Base-by-base conservation (phyloP, 2,888 invertebrate genomes). In the Schrankia costaestrigalis region DNA sequence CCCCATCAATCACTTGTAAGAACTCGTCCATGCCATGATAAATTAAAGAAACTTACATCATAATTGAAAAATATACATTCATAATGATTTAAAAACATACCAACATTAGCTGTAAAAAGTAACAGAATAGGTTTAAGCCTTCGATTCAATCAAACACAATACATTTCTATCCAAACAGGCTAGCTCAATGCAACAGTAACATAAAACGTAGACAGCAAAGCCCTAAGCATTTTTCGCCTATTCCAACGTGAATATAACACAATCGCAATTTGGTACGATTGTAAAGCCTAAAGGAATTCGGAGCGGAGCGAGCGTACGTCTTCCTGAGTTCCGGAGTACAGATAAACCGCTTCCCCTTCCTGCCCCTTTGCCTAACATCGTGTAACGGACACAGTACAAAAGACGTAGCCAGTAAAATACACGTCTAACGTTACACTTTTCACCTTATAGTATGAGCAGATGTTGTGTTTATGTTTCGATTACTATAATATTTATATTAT, bases 341-440 rank as follows among this genome's bases (percentile, higher is more conserved):
- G 86, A 86, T 84, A 86, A 83, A 86, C 85, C 78, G 80, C 82
- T 84, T 86, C 86, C 86, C 40, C 44, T 86, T 86, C 86, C 86
- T 78, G 82, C 74, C 78, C 81, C 77, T 82, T 85, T 80, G 77
- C 78, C 76, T 77, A 74, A 76, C 82, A 75, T 78, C 71, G 81
- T 78, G 78, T 76, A 77, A 75, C 79, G 75, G 77, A 78, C 77
- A 70, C 71, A 71, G 70, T 64, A 78, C 78, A 79, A 79, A 82
- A 78, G 77, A 75, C 74, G 67, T 63, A 71, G 71, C 59, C 73
- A 74, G 49, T 71, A 73, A 71, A 65, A 65, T 67, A 66, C 66
- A 66, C 70, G 57, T 63, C 63, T 70, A 70, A 70, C 62, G 61
- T 66, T 55, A 56, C 56, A 66, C 61, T 71, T 70, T 75, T 68